Base-by-base conservation (phyloP, 1,140 invertebrate species). In the Lordiphosa mommai region DNA sequence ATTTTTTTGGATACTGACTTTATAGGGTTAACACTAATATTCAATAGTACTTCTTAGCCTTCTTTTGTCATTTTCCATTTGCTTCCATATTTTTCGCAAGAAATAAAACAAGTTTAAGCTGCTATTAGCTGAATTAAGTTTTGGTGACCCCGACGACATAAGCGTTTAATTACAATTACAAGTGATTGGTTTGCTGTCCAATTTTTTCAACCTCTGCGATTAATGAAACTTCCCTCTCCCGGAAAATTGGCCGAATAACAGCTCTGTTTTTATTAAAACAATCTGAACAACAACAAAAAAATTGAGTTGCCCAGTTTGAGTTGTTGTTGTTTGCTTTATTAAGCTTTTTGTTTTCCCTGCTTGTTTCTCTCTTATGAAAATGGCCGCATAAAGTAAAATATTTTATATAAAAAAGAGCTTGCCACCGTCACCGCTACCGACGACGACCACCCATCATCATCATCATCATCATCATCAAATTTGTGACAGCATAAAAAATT, bases 401-500 rank as follows among this genome's bases (percentile, higher is more conserved):
- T 79, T 76, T 79, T 77, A 72, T 77, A 51, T 77, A 72, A 63
- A 68, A 68, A 68, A 59, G 67, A 72, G 5, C 23, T 27, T 27
- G 77, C 55, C 63, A 51, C 41, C 48, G 43, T 12, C 37, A 16
- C 32, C 43, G 47, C 16, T n/a, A 16, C 33, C n/a, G 36, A n/a
- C 34, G 38, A n/a, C n/a, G n/a, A 27, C 23, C 23, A 27, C 23
- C 52, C 50, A 71, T 67, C 52, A 63, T 71, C 53, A 77, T 77
- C 29, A 34, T 49, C 37, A 37, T 47, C 49, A 53, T 61, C 44
- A 51, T 63, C 70, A 65, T 73, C 64, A 77, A 76, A 77, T 72
- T 72, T 80, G 74, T 67, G 76, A 71, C 60, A 74, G 76, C 65
- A 70, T 80, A 82, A 84, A 82, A 79, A 82, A 82, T 84, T 82